These are phyloP conservation scores for Phrynosoma blainvillii DNA, from an alignment of 2,113 vertebrate species.

Conservation along the genomic window DNA sequence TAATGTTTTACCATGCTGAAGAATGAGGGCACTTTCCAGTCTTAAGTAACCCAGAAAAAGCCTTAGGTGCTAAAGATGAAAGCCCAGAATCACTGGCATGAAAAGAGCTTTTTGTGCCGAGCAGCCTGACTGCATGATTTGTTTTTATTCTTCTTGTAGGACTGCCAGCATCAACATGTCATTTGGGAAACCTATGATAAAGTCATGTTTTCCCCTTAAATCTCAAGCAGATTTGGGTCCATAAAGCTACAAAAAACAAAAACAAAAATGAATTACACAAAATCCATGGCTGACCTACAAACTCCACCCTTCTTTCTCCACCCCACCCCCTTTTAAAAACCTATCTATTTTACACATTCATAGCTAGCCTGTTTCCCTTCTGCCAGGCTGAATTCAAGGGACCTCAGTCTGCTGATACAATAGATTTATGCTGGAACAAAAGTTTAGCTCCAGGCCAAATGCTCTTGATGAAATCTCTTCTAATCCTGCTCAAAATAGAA, in stretches of 20 bases:
- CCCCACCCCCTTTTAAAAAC: background rate
- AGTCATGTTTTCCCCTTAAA: constrained; percentile 31
- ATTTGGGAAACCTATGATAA: constrained; percentile 29
- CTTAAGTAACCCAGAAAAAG: constrained; percentile 47
- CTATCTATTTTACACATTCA: no score
- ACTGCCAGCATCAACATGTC: constrained; percentile 30
- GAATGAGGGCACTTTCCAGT: constrained; percentile 29
- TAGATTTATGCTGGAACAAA: constrained; percentile 50
- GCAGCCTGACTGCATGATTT: constrained; percentile 35
- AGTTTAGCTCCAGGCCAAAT: constrained; percentile 48
- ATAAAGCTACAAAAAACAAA: constrained; percentile 39
- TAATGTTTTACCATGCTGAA: constrained; percentile 30
- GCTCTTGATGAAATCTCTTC: constrained; percentile 38
- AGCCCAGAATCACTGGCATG: constrained; percentile 31
- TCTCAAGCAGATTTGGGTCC: constrained; percentile 51
- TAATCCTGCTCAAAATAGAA: constrained; percentile 32
- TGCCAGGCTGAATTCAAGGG: constrained; percentile 50
- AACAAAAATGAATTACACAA: constrained; percentile 53
- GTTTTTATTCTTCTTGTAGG: constrained; percentile 40
- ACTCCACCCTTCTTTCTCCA: constrained; percentile 6
- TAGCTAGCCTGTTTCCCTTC: constrained; percentile 20
- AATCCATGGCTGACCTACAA: constrained; percentile 57
- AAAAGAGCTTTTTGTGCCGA: constrained; percentile 20
- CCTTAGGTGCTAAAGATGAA: constrained; percentile 21
- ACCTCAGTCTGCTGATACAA: constrained; percentile 34